Base-by-base conservation (phyloP, 2,888 invertebrate species). In the Drosophila neonasuta region DNA sequence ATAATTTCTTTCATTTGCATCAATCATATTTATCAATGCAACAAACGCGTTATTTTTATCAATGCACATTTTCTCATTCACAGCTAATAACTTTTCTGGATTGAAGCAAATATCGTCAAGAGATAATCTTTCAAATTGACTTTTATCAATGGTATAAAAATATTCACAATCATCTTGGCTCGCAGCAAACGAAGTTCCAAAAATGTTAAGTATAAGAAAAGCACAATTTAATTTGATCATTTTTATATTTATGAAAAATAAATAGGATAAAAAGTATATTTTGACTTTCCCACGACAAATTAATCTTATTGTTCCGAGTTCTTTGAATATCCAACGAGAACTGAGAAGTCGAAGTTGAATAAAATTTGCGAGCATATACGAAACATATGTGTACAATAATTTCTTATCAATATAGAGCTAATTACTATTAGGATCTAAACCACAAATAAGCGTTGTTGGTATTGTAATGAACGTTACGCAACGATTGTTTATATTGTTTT, bases 91-190 rank as follows among this genome's bases (percentile, higher is more conserved):
- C 29, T 56, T 56, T 36, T 24, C 45, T 15, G 56, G 56, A 11
- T 15, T 46, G 5, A 56, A 46, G 11, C 56, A 56, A 5, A 56
- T 11, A 13, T 56, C 29, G 13, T 36, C 46, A 11, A 3, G 15
- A 9, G 13, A 11, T 4, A 34, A 2, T 29, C 24, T 56, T 11
- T 46, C 8, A 56, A 36, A 56, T 3, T 56, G 20, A 2, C 4
- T 34, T 4, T 29, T 8, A 46, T 56, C 56, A 13, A 55, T 34
- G 2, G 34, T 15, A 36, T 36, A 6, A 3, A 46, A 5, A 29
- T 29, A 9, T 13, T 2, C 2, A 8, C 56, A 56, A 11, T 46
- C 15, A 3, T 36, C 5, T 29, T 5, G 3, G 15, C 2, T 34
- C 7, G 24, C 13, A 1, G 7, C 8, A 24, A 17, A 1, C 4